These are phyloP conservation scores for Natator depressus DNA, from an alignment of 2,113 vertebrate species.

Conservation along the genomic window DNA sequence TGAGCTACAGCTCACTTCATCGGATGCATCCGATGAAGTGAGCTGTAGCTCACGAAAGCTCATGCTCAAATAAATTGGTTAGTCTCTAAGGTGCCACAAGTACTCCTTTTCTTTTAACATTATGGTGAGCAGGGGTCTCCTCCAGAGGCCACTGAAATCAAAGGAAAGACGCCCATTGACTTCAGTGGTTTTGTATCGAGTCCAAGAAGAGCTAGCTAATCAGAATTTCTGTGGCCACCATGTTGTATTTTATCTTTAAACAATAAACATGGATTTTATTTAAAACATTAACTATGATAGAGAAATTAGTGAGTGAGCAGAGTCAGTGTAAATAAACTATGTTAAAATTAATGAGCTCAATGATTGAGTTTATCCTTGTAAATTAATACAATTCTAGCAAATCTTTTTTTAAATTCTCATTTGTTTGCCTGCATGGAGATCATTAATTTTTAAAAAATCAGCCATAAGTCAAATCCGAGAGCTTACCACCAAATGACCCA, in stretches of 20 bases:
- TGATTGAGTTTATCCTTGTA: slow-evolving; percentile 54
- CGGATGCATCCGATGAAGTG: no score
- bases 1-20: no score
- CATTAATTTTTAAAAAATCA: background rate
- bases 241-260: slow-evolving; percentile 15
- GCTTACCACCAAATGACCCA: background rate
- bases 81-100: no score
- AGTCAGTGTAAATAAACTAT: slow-evolving; percentile 14
- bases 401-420: background rate
- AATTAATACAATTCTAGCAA: slow-evolving; percentile 44
- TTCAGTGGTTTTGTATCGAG: background rate
- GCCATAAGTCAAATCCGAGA: background rate
- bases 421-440: background rate
- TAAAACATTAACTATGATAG: slow-evolving; percentile 28
- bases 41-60: no score
- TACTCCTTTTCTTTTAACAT: no score
- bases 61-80: no score
- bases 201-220: background rate
- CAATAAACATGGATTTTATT: slow-evolving; percentile 57
- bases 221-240: background rate
- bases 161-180: background rate
- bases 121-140: background rate
- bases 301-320: background rate
- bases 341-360: slow-evolving; percentile 55
- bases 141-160: background rate